Base-by-base conservation (phyloP, 35 echinoderm and acorn worm genomes). In the Ophioderma brevispina region DNA sequence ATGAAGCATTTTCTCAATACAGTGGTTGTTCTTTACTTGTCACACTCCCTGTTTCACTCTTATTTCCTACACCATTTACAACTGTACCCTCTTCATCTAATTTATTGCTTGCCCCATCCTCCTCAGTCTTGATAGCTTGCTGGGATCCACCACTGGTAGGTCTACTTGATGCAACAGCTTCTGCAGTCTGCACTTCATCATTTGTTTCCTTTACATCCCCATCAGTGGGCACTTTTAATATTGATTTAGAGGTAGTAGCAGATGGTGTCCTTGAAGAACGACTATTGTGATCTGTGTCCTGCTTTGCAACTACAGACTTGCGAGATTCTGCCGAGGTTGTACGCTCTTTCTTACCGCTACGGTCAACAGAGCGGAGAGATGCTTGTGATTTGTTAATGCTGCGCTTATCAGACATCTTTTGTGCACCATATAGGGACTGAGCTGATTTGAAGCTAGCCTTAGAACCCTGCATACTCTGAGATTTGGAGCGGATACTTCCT, bases 361-460 rank as follows among this genome's bases (percentile, higher is more conserved):
- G 33, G 8, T 40, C 78, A n/a, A n/a, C n/a, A n/a, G 87, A 81
- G 14, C 55, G 42, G 14, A 81, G 40, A 31, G 87, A 89, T 42
- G n/a, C 35, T 79, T 80, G 42, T 17, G 87, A 89, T 37, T 37
- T 59, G 55, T 63, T 85, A 23, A 59, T 34, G 21, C n/a, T n/a
- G n/a, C 49, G 43, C 13, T 37, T 32, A 85, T 85, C 83, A 35
- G 46, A 14, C 70, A 55, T 14, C 28, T 64, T 85, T 17, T 11
- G 52, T 13, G 32, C 43, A 31, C 83, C 63, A 34, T 85, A 85
- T 17, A 85, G 32, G 10, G 81, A 84, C 28, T 84, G 81, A 0
- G 81, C 83, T 33, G 83, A 85, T 85, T 64, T 85, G 23, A 85
- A 63, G 32, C 83, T 85, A 35, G 35, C 43, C 17, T 85, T 52